Base-by-base conservation (phyloP, 1,140 invertebrate species). In the Tyrophagus putrescentiae region DNA sequence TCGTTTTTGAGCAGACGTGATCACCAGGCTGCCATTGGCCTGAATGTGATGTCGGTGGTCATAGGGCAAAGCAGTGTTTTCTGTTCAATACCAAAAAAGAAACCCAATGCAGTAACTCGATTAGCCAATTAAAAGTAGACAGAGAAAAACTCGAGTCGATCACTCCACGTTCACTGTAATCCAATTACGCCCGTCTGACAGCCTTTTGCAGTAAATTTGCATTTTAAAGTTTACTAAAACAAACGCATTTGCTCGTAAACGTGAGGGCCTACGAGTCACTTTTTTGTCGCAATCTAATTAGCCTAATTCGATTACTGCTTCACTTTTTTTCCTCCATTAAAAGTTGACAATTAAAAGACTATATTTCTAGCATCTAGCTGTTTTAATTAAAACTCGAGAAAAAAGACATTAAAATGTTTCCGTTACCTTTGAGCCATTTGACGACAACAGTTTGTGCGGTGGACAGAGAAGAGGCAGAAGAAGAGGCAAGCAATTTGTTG, bases 31-130 rank as follows among this genome's bases (percentile, higher is more conserved):
- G 7, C 62, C 62, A 57, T 64, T 64, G 13, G 23, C 1, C 18
- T 60, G 58, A 27, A 60, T 61, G n/a, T 60, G 58, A 18, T 60
- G 58, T n/a, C 58, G 44, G 41, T 60, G 58, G 34, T 60, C 58
- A 18, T 59, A 59, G 13, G 58, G 58, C 27, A 60, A 23, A 45
- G 31, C 21, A 29, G 53, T 5, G 11, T 58, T 58, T 18, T 58
- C 57, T 58, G n/a, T 58, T 2, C 36, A 39, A 39, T 39, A 13
- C 36, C 13, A 39, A n/a, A n/a, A n/a, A n/a, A n/a, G n/a, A n/a
- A n/a, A n/a, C n/a, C n/a, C n/a, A n/a, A n/a, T n/a, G n/a, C n/a
- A 39, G 45, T 48, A 48, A 48, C 31, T 48, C 45, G 18, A 48
- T 48, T 48, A 48, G 45, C 18, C 45, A 48, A 48, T 48, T 48